phyloP scores from a whole-genome alignment of 2,888 invertebrate species.

The Brachycybe producta region DNA sequence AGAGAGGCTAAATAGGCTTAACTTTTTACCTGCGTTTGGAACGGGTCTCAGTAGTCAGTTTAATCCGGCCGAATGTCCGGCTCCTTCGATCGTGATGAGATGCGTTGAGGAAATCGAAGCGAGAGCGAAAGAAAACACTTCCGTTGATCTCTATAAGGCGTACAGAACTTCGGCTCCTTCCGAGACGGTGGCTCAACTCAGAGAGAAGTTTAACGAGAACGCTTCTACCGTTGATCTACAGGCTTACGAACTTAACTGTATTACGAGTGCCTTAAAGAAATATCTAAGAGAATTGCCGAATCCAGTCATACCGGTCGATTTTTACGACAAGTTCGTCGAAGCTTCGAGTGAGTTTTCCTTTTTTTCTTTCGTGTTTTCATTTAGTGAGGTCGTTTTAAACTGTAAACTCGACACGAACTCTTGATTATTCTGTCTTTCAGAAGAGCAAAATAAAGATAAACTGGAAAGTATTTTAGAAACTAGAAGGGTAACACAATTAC shows the following conservation, averaged over 20 bases:
- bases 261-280: constrained; percentile 52
- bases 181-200: constrained; percentile 46
- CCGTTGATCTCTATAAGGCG: constrained; percentile 50
- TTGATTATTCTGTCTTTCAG: too few relatives aligned
- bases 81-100: constrained; percentile 47
- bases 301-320: constrained; percentile 58
- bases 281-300: constrained; percentile 59
- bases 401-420: neutral
- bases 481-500: too few relatives aligned
- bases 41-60: constrained; percentile 49
- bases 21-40: constrained; percentile 42
- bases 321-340: constrained; percentile 55
- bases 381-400: neutral
- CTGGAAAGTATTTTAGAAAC: too few relatives aligned
- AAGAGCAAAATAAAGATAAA: too few relatives aligned
- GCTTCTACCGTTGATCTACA: constrained; percentile 35
- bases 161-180: constrained; percentile 49
- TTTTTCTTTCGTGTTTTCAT: neutral
- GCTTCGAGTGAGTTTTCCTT: constrained; percentile 33
- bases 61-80: constrained; percentile 41
- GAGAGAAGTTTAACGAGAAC: constrained; percentile 33
- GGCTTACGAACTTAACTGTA: constrained; percentile 41
- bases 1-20: constrained; percentile 28
- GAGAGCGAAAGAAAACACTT: constrained; percentile 39
- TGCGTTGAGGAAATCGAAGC: constrained; percentile 50